These are phyloP conservation scores for Sminthurides bifidus DNA, from an alignment of 1,140 invertebrate species.

Conservation along the genomic window DNA sequence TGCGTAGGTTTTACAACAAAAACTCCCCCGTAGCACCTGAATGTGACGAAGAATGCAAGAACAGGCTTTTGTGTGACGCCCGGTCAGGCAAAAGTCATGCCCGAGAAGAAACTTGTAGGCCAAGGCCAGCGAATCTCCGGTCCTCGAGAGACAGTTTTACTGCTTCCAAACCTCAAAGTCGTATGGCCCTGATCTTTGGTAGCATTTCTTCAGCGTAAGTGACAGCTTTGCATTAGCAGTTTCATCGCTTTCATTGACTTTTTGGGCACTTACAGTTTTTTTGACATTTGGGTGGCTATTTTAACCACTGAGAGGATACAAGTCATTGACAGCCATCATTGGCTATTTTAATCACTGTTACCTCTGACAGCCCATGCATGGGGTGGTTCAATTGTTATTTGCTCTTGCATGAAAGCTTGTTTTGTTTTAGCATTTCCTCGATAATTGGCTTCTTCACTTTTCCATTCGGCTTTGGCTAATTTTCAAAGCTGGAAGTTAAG, in stretches of 20 bases:
- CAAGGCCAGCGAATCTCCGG: constrained; percentile 23
- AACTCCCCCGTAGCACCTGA: constrained; percentile 63
- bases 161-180: constrained; percentile 12
- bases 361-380: not conserved
- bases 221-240: not conserved
- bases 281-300: not conserved
- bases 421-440: constrained; percentile 22
- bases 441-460: constrained; percentile 26
- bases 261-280: not conserved
- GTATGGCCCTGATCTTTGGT: constrained; percentile 19
- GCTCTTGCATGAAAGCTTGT: not conserved
- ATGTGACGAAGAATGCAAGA: constrained; percentile 71
- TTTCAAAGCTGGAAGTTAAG: no score
- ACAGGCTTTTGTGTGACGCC: constrained; percentile 69
- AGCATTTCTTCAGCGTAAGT: constrained; percentile 31
- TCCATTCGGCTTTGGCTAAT: constrained; percentile 30
- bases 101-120: constrained; percentile 58
- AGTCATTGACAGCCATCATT: not conserved
- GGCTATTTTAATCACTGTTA: not conserved
- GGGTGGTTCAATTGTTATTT: not conserved
- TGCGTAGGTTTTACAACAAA: constrained; percentile 82
- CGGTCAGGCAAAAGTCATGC: constrained; percentile 75
- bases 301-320: not conserved
- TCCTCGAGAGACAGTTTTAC: constrained; percentile 18
- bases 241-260: not conserved